Conservation (phyloP, 2,797 vertebrate genomes). For the Acrossocheilus wenchowensis region DNA sequence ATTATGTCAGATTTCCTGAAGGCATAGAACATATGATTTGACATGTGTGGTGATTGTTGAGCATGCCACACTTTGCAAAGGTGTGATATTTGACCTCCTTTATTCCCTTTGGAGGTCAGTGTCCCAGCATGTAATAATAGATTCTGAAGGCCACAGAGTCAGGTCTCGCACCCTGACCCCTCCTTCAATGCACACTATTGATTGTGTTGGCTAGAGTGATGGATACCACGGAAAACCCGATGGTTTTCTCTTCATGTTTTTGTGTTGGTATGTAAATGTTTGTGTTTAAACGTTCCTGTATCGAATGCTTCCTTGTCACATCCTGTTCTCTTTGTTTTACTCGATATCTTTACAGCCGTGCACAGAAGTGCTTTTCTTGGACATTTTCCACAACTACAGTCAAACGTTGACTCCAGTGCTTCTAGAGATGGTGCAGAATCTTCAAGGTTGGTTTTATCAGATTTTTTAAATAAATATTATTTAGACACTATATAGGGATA, state of each 20-base stretch:
- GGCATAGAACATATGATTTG: constrained; percentile 15
- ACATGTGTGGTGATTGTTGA: constrained; percentile 7
- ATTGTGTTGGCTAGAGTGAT: constrained; percentile 10
- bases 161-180: neutral
- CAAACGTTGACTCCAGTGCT: constrained; percentile 93
- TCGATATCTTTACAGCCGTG: constrained; percentile 81
- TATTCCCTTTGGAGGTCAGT: neutral
- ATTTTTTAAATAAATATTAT: neutral
- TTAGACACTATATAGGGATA: neutral
- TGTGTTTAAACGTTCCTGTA: constrained; percentile 19
- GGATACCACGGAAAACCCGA: neutral
- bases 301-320: constrained; percentile 10
- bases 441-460: constrained; percentile 81
- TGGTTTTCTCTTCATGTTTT: constrained; percentile 3
- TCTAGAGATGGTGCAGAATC: constrained; percentile 92
- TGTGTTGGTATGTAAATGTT: constrained; percentile 10
- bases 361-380: constrained; percentile 96
- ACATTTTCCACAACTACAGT: constrained; percentile 97
- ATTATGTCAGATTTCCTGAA: constrained; percentile 31
- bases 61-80: neutral
- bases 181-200: constrained; percentile 12
- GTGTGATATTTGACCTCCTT: constrained; percentile 28
- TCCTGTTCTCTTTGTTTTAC: constrained; percentile 8
- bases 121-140: constrained; percentile 2
- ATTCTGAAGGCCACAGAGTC: neutral